Evolutionary conservation across 2,797 vertebrate genomes (phyloP), one percentile per base, ranked within the genome.

Genomic region (Okamejei kenojei): DNA sequence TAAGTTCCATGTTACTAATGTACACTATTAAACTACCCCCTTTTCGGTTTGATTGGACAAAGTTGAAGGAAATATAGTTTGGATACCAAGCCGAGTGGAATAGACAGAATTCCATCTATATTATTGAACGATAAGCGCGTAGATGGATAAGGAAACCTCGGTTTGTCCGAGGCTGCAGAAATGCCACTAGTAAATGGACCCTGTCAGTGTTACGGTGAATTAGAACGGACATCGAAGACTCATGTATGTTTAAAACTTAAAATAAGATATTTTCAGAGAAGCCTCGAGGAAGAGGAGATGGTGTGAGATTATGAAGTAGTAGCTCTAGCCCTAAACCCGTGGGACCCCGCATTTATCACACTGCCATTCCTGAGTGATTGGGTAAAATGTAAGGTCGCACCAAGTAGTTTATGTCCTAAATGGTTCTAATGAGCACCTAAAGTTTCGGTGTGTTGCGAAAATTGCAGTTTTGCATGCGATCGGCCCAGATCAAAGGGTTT

Each of bases 361-460:
- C 7, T 88, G 29, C 7, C 84, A 68, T 88, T 35, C 13, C 84
- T 88, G 84, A 1, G 26, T 15, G 81, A 84, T 61, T 61, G 81
- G 63, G 9, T 9, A 68, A 68, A 88, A 88, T 88, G n/a, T 65
- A 19, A 32, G 84, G 15, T 32, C 29, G 63, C 61, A 88, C 15
- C 84, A 61, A 7, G 61, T 32, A 65, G 15, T 65, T 82, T 88
- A 32, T 32, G 15, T 65, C 8, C 61, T 88, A 32, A 65, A 63
- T 88, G 61, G n/a, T 65, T 88, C 29, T 88, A 88, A 88, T 88
- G 84, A 88, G 84, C 84, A 65, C 84, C 84, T 68, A 88, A 88
- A n/a, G 11, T 88, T 63, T 68, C 84, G n/a, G 61, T 65, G n/a
- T 88, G 84, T 8, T 68, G 63, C 65, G 84, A 88, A 68, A 86